Conservation (phyloP, 2,113 vertebrate genomes). For the Sakesphorus luctuosus region DNA sequence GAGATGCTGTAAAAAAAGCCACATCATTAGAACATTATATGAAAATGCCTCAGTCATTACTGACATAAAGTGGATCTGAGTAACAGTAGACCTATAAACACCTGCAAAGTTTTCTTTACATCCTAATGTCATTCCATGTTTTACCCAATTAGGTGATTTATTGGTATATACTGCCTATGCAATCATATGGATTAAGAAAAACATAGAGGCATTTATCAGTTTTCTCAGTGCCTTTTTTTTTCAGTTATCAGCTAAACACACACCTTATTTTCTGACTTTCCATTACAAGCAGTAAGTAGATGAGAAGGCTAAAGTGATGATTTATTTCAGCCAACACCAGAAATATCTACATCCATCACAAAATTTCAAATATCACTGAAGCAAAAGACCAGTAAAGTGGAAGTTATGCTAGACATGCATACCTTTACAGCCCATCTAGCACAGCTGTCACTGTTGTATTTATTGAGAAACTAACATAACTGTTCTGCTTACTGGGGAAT, state of each 20-base stretch:
- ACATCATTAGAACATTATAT: not conserved
- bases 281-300: not conserved
- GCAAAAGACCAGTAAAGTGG: not conserved
- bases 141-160: not conserved
- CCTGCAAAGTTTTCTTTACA: not conserved
- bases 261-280: not conserved
- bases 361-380: not conserved
- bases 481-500: not conserved
- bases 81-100: not conserved
- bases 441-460: not conserved
- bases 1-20: not conserved
- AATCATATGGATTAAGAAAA: not conserved
- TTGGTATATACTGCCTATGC: not conserved
- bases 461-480: not conserved
- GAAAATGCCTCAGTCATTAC: not conserved
- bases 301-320: not conserved
- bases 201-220: not conserved
- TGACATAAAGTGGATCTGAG: not conserved
- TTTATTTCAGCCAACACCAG: not conserved
- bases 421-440: not conserved
- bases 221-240: not conserved
- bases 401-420: not conserved
- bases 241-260: not conserved
- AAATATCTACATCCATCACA: not conserved
- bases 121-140: not conserved